A percentile compares a stretch with the other conserved stretches of the same genome.
phyloP scores from a whole-genome alignment of 2,797 vertebrate genomes.

The Pseudopleuronectes americanus region DNA sequence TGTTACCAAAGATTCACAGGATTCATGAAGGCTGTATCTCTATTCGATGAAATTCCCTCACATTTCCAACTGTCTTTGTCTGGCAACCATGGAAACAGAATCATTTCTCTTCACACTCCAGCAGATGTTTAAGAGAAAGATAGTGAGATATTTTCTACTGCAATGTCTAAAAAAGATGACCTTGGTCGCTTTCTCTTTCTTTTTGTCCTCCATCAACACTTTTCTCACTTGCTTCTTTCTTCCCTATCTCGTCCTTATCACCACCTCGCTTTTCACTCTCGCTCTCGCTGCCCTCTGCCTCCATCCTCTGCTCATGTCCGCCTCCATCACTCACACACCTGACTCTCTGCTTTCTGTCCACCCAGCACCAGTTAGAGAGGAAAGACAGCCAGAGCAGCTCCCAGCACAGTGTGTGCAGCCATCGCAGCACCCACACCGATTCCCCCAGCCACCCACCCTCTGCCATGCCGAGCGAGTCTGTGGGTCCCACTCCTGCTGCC shows the following conservation, averaged over 20 bases:
- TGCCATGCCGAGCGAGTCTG: slow-evolving; percentile 83
- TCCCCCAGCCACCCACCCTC: slow-evolving; percentile 90
- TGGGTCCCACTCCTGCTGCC: slow-evolving; percentile 83
- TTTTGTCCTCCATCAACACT: slow-evolving; percentile 58
- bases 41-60: slow-evolving; percentile 45
- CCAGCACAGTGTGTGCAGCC: slow-evolving; percentile 94
- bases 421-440: slow-evolving; percentile 91
- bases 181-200: slow-evolving; percentile 63
- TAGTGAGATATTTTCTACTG: slow-evolving; percentile 36
- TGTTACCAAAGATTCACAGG: slow-evolving; percentile 17
- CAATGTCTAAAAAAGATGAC: slow-evolving; percentile 69
- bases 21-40: slow-evolving; percentile 44
- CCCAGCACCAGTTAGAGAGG: slow-evolving; percentile 94
- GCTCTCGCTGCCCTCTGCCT: slow-evolving; percentile 47
- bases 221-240: slow-evolving; percentile 45
- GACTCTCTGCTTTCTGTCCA: slow-evolving; percentile 39
- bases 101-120: slow-evolving; percentile 39
- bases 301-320: slow-evolving; percentile 34
- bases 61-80: slow-evolving; percentile 61
- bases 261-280: slow-evolving; percentile 53
- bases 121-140: slow-evolving; percentile 30
- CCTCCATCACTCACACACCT: slow-evolving; percentile 34
- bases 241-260: slow-evolving; percentile 41
- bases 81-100: slow-evolving; percentile 76
- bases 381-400: slow-evolving; percentile 97